phyloP scores from a whole-genome alignment of 1,140 invertebrate genomes.

The Octopus bimaculoides region DNA sequence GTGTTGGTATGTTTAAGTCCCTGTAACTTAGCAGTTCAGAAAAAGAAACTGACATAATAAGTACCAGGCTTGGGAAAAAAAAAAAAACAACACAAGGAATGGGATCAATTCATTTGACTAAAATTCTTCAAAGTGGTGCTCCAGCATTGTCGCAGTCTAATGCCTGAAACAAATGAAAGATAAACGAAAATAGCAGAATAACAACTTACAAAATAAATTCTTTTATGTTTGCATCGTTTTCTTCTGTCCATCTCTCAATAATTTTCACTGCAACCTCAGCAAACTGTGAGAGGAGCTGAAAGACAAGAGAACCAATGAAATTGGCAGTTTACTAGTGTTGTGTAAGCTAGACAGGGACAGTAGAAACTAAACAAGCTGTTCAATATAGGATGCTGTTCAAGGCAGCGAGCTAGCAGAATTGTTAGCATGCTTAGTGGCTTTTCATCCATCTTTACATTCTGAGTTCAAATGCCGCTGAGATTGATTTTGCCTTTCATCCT shows the following conservation, averaged over 20 bases:
- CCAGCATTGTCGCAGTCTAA: not conserved
- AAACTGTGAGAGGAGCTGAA: not conserved
- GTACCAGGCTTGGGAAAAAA: not conserved
- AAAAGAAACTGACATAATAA: not conserved
- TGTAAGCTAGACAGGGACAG: not conserved
- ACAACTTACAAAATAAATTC: not conserved
- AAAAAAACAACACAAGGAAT: not conserved
- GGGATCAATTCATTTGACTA: not conserved
- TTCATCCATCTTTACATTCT: too few species aligned
- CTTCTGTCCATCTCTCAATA: not conserved
- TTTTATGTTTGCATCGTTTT: not conserved
- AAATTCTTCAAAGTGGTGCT: not conserved
- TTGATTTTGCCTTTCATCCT: too few species aligned
- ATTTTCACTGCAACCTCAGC: not conserved
- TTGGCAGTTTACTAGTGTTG: not conserved
- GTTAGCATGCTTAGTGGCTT: too few species aligned
- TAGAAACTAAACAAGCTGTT: not conserved
- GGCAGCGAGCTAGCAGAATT: not conserved
- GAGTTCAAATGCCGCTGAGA: too few species aligned
- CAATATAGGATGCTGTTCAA: not conserved
- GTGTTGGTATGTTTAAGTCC: not conserved
- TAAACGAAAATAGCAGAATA: not conserved
- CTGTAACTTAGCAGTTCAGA: not conserved
- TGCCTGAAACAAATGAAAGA: not conserved
- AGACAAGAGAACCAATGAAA: not conserved